phyloP scores from a whole-genome alignment of 2,888 invertebrate species.

The Arenicola marina region DNA sequence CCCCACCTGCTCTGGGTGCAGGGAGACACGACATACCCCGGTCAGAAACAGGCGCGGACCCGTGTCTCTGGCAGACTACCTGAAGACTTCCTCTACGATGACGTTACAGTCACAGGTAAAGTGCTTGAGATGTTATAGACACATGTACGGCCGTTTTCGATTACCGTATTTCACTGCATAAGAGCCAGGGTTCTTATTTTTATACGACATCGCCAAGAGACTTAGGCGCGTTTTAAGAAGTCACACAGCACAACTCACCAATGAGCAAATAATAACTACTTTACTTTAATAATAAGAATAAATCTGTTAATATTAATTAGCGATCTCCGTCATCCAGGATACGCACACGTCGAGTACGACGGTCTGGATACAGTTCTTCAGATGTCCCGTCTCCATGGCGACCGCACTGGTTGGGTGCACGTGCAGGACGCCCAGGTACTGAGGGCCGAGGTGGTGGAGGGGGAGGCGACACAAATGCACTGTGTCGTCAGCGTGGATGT shows the following conservation, averaged over 20 bases:
- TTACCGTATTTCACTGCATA: too few species aligned
- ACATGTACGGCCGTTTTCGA: too few species aligned
- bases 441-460: constrained; percentile 40
- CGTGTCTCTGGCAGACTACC: constrained; percentile 32
- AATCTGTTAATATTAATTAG: neutral
- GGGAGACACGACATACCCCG: constrained; percentile 32
- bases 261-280: too few species aligned
- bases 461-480: constrained; percentile 30
- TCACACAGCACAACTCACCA: too few species aligned
- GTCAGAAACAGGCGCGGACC: constrained; percentile 38
- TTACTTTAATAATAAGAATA: too few species aligned
- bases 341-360: constrained; percentile 36
- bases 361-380: constrained; percentile 24
- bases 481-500: constrained; percentile 40
- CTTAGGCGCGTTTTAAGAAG: too few species aligned
- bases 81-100: constrained; percentile 35
- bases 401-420: constrained; percentile 39
- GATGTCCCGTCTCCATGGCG: constrained; percentile 36
- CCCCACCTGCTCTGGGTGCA: constrained; percentile 28
- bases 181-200: too few species aligned
- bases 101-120: constrained; percentile 36
- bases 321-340: constrained; percentile 30
- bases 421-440: constrained; percentile 36
- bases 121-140: too few species aligned
- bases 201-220: too few species aligned